Evolutionary conservation across 92 coral and sea anemone genomes (phyloP), one percentile per base, ranked within the genome.

Genomic region (Parazoanthus darwini): DNA sequence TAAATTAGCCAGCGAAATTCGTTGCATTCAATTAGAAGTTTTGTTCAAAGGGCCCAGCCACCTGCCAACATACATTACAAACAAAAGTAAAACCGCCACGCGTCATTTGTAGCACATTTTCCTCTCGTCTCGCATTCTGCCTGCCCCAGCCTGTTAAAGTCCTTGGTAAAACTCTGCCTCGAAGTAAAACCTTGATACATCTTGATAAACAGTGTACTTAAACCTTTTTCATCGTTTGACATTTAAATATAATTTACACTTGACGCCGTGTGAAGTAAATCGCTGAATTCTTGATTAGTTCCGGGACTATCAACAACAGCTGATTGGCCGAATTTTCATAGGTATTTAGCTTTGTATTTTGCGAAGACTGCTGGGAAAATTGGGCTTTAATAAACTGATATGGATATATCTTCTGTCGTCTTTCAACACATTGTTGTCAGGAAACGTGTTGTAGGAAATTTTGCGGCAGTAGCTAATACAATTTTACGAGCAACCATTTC

Each of bases 321-420:
- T 84, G 87, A 84, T 84, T 84, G 87, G 87, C 78, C 68, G 42
- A 68, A 84, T 71, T 46, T 35, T 84, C 38, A 46, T 70, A 26
- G 87, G 87, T 84, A 84, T 84, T 84, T 84, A 84, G 87, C 66
- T 84, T 76, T 84, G 58, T 84, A 46, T 84, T 84, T 29, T 84
- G 87, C 78, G 66, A 72, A 48, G 87, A 84, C 87, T 84, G 87
- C 87, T 71, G 87, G 87, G 87, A 84, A 84, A 73, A 84, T 70
- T 84, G 67, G 66, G 79, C 48, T 84, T 84, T 84, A 84, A 84
- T 84, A 84, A 71, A 84, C 78, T 84, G 65, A 51, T 84, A 84
- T 74, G 78, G 43, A 70, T 51, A 79, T 79, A 71, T 84, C 42
- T 84, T 84, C 79, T 83, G 87, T 70, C 42, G 44, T 84, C 78